phyloP scores from a whole-genome alignment of 92 coral and sea anemone species.

The Epizoanthus illoricatus region DNA sequence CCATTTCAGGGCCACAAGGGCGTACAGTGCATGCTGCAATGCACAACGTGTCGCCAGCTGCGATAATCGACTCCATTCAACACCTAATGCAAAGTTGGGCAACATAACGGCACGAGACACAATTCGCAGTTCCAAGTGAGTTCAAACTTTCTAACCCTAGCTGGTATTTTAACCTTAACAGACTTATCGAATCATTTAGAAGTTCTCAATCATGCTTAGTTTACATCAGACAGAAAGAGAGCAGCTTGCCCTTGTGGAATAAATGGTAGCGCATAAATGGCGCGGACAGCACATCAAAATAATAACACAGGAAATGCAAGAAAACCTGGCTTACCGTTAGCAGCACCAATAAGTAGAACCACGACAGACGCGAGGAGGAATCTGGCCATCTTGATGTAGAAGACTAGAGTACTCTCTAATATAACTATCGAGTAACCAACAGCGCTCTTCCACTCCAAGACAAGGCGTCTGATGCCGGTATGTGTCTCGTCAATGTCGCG shows the following conservation, averaged over 20 bases:
- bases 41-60: neutral
- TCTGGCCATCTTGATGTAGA: constrained; percentile 4
- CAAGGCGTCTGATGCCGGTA: neutral
- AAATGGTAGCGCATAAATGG: neutral
- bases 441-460: neutral
- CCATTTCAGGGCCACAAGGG: neutral
- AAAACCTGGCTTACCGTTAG: constrained; percentile 22
- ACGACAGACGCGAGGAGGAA: neutral
- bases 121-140: neutral
- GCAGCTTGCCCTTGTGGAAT: neutral
- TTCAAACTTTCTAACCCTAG: neutral
- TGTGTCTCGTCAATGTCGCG: no score
- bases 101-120: neutral
- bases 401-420: neutral
- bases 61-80: neutral
- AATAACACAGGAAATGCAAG: neutral
- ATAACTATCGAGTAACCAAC: neutral
- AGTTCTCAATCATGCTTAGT: no score
- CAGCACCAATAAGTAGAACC: constrained; percentile 1
- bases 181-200: no score
- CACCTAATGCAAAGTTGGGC: neutral
- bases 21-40: neutral
- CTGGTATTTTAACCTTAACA: no score
- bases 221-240: neutral
- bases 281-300: neutral